Base-by-base conservation (phyloP, 1,140 invertebrate species). In the Scaptomyza montana region DNA sequence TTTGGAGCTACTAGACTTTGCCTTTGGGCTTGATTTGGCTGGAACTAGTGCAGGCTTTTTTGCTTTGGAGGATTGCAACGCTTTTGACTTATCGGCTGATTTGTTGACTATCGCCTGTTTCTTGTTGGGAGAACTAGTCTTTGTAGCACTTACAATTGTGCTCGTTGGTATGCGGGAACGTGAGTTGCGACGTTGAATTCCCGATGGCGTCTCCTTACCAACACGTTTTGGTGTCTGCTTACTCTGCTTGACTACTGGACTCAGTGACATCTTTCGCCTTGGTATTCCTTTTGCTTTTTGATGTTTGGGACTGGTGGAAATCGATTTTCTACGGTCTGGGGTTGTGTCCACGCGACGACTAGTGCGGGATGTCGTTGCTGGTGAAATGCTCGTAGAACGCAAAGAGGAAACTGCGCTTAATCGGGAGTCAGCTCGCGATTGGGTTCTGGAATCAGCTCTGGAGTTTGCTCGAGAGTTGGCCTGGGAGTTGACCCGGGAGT, bases 371-470 rank as follows among this genome's bases (percentile, higher is more conserved):
- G 74, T 60, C 1, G 71, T 69, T 19, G 62, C 70, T 1, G 90
- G 90, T 30, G 90, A 91, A 59, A 85, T 67, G 28, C 85, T 89
- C 0, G 73, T 73, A 5, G 78, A 78, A 5, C 79, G 28, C 36
- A 80, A 10, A 0, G 80, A 77, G 3, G 90, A 91, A 33, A 78
- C 74, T n/a, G 81, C 66, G 54, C 90, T 92, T 16, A 89, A 43
- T 10, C 90, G 69, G 2, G 90, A 92, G 47, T 91, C 90, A 5
- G 81, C 78, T 1, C 90, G 56, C 0, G 90, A 91, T 54, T 89
- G 78, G 5, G 76, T 74, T 0, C 70, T 59, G 0, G 89, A 91
- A 13, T 71, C 77, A 1, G 76, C 75, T 0, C 36, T 46, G 2
- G 68, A 71, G 19, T 65, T 33, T 3, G 30, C 53, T 6, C 63